Base-by-base conservation (phyloP, 2,888 invertebrate species). In the Lathronympha strigana region DNA sequence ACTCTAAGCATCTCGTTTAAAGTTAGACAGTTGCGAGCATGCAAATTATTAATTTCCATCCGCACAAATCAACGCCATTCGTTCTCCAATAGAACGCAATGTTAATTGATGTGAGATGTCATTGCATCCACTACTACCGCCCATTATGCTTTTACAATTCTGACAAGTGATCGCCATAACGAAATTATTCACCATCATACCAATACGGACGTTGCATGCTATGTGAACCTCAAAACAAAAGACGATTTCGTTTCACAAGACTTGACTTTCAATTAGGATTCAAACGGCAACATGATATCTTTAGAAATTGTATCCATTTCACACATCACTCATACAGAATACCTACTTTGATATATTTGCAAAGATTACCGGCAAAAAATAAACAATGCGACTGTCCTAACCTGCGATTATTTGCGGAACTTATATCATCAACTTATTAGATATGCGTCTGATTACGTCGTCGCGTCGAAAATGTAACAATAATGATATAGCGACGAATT, bases 151-250 rank as follows among this genome's bases (percentile, higher is more conserved):
- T 38, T 66, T 47, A 54, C 47, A 64, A 51, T 38, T 38, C 69
- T 69, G 64, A 63, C 57, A 55, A 66, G 72, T 74, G 73, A 75
- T 70, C 68, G 54, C 51, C 67, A 73, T 68, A 72, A 68, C 62
- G 47, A 67, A 70, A 69, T 67, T 55, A 69, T 70, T 71, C 70
- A 68, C 68, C 50, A 50, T 63, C 49, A 66, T 43, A 69, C 69
- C 67, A 71, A 72, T 72, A 63, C 71, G 70, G 63, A 49, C 36
- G 72, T 69, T 71, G 73, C 73, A 71, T 77, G 72, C 68, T 71
- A 76, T 78, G 80, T 74, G 81, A 82, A 81, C 77, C 71, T 72
- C 36, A 60, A 76, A 81, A 83, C 79, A 82, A 84, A 79, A 79
- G 76, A 67, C 63, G 70, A 76, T 73, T 73, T 71, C 74, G 74